Percentiles rank a stretch among this genome's conserved stretches.
Evolutionary conservation across 2,888 invertebrate genomes (phyloP).

Genomic region (Eutolmus rufibarbis): DNA sequence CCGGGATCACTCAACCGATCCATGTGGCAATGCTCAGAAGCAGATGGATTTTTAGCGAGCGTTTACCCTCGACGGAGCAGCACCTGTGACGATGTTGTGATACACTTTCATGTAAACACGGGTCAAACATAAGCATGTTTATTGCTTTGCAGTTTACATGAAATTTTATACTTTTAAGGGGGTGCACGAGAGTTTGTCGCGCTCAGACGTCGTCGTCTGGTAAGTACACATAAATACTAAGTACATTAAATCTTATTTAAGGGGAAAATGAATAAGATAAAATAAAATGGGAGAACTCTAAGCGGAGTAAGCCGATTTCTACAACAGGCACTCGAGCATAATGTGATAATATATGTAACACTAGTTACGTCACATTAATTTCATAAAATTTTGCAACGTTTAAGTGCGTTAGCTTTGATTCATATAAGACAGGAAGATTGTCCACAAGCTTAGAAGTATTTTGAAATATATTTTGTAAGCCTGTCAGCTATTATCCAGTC

Average conservation of each 20-base stretch:
- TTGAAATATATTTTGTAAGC: not conserved
- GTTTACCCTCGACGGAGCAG: not conserved
- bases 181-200: not conserved
- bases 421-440: not conserved
- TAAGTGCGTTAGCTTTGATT: not conserved
- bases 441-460: not conserved
- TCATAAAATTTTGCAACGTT: not conserved
- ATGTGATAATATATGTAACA: constrained; percentile 25
- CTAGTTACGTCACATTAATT: not conserved
- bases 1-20: not conserved
- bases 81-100: constrained; percentile 4
- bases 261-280: not conserved
- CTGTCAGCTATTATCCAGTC: not conserved
- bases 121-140: constrained; percentile 14
- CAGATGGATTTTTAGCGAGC: not conserved
- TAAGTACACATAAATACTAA: not conserved
- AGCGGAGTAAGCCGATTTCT: constrained; percentile 18
- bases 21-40: not conserved
- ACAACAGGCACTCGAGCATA: not conserved
- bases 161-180: constrained; percentile 19
- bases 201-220: not conserved
- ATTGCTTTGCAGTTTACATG: constrained; percentile 20
- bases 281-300: not conserved
- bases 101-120: constrained; percentile 26
- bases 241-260: constrained; percentile 30